A percentile compares a stretch with the other conserved stretches of the same genome.
These are phyloP conservation scores for Gallinago solitaria DNA, from an alignment of 2,797 vertebrate genomes.

Conservation along the genomic window DNA sequence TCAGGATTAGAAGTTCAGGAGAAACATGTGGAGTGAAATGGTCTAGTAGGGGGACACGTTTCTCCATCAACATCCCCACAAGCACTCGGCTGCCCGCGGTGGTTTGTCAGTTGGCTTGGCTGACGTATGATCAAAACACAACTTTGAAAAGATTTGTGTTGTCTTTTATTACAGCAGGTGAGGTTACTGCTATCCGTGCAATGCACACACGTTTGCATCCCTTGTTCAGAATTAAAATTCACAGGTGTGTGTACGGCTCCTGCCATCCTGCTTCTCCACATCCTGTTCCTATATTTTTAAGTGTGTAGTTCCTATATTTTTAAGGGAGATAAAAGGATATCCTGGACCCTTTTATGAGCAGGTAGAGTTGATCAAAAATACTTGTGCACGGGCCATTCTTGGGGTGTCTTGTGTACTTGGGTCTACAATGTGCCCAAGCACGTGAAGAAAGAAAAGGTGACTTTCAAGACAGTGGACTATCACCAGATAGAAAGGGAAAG, in stretches of 20 bases:
- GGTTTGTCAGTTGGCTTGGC: not conserved
- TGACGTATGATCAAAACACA: not conserved
- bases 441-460: not conserved
- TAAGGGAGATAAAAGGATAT: not conserved
- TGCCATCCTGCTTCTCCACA: not conserved
- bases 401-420: not conserved
- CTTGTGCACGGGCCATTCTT: not conserved
- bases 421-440: accelerated
- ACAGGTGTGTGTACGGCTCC: accelerated
- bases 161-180: accelerated
- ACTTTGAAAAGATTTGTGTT: not conserved
- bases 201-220: accelerated
- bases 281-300: too few relatives aligned
- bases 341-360: not conserved
- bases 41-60: accelerated
- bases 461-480: not conserved
- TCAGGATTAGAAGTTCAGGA: not conserved
- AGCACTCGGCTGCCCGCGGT: not conserved
- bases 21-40: not conserved
- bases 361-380: not conserved
- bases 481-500: not conserved
- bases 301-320: not conserved
- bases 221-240: not conserved
- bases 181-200: not conserved
- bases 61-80: not conserved